Base-by-base conservation (phyloP, 1,140 invertebrate species). In the Teleopsis dalmanni region DNA sequence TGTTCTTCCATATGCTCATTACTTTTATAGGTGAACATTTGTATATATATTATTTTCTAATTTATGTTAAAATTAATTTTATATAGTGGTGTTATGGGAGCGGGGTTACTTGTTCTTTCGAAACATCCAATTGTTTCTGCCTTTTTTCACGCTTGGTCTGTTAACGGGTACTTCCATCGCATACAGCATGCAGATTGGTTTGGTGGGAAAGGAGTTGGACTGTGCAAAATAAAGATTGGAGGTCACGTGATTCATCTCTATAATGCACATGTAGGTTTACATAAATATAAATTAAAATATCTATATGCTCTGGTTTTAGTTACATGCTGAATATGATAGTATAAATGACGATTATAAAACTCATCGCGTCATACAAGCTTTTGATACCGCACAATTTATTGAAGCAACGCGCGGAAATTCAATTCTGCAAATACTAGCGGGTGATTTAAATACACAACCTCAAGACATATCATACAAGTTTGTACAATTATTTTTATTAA, bases 121-220 rank as follows among this genome's bases (percentile, higher is more conserved):
- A 84, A 83, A 66, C 84, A 85, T 74, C 75, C 79, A n/a, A 94
- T 98, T 36, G 73, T 85, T 59, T 87, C 93, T 65, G 86, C 87
- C 1, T 84, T 95, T 62, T 94, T 91, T 57, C 88, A 95, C 71
- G 82, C 85, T 50, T 98, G 90, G 84, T 80, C 89, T 25, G 73
- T 98, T n/a, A 98, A 98, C 78, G 95, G 95, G 3, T 97, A 96
- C 65, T 84, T 94, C 44, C 95, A 98, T 70, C 95, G 95, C 73
- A 78, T 98, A 54, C 88, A 93, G 38, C 94, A 97, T 73, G 95
- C 91, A 2, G 95, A 98, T 69, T 98, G 95, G 95, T 98, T 95
- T 75, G 95, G 91, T 43, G 95, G 94, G 7, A 98, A 98, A 80
- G 93, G 93, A 29, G 82, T 97, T 43, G 94, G 91, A 10, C 70